phyloP scores from a whole-genome alignment of 2,113 vertebrate genomes.

The Hypomesus transpacificus region DNA sequence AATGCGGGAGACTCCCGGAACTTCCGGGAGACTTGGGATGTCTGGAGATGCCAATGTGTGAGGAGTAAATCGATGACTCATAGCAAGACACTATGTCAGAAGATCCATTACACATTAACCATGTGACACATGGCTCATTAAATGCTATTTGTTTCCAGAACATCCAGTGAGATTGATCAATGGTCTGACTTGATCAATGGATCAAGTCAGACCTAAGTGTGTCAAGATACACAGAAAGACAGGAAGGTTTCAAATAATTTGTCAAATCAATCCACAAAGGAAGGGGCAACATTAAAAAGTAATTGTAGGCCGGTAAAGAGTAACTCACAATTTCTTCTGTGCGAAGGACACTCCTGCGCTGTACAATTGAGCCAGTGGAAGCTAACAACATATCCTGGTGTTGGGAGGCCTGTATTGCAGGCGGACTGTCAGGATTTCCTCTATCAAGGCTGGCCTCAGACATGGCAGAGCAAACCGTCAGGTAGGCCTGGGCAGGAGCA shows the following conservation, averaged over 20 bases:
- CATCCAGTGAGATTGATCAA: not conserved
- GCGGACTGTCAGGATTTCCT: constrained; percentile 40
- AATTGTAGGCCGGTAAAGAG: no score
- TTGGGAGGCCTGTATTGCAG: constrained; percentile 35
- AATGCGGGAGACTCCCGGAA: no score
- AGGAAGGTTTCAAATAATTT: no score
- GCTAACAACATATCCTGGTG: constrained; percentile 35
- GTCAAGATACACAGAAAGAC: no score
- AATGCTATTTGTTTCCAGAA: not conserved
- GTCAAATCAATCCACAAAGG: no score
- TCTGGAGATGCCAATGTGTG: no score
- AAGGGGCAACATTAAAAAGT: not conserved
- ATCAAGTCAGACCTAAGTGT: no score
- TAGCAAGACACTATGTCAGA: no score
- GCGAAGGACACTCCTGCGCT: constrained; percentile 70
- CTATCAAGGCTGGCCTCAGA: constrained; percentile 64
- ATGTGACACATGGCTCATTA: not conserved
- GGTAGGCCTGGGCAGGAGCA: constrained; percentile 72
- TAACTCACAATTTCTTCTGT: constrained; percentile 71
- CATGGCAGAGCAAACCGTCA: constrained; percentile 70
- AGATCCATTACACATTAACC: no score
- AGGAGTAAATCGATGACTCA: no score
- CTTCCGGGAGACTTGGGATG: no score
- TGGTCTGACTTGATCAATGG: no score
- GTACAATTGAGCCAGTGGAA: constrained; percentile 63